Evolutionary conservation across 2,888 invertebrate species (phyloP).

Genomic region (Cyrtodaria siliqua): DNA sequence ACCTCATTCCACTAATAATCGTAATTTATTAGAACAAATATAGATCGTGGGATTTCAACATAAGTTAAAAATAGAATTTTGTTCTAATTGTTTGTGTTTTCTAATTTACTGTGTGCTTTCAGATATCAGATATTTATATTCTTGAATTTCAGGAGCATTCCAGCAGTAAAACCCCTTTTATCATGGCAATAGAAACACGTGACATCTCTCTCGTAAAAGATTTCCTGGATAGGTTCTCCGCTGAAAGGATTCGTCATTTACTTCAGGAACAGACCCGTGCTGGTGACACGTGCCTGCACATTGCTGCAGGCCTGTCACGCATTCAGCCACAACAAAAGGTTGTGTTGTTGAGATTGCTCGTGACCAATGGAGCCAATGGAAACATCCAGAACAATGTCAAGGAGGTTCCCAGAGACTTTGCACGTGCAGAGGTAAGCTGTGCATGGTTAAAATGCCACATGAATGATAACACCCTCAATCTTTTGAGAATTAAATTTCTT

Average conservation of each 20-base stretch:
- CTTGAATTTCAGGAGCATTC: slow-evolving; percentile 68
- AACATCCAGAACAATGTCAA: slow-evolving; percentile 68
- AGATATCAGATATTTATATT: no score
- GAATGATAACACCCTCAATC: no score
- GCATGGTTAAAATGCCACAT: no score
- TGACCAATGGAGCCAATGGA: slow-evolving; percentile 68
- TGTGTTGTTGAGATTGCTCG: slow-evolving; percentile 58
- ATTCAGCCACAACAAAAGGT: slow-evolving; percentile 55
- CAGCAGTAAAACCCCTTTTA: slow-evolving; percentile 68
- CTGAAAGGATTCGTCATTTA: slow-evolving; percentile 52
- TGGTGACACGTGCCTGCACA: slow-evolving; percentile 69
- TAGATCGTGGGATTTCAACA: no score
- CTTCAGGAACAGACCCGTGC: slow-evolving; percentile 65
- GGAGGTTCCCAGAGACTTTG: slow-evolving; percentile 66
- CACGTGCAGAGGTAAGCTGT: slow-evolving; percentile 63
- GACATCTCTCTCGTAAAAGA: slow-evolving; percentile 62
- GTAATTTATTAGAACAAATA: no score
- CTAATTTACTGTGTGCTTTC: no score
- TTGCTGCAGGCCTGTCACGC: slow-evolving; percentile 67
- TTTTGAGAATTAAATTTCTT: no score
- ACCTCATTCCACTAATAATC: no score
- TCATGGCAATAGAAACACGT: slow-evolving; percentile 66
- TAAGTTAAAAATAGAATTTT: no score
- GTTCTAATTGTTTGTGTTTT: no score
- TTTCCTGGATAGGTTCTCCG: slow-evolving; percentile 47